Evolutionary conservation across 2,888 invertebrate genomes (phyloP).

Genomic region (Pimpla rufipes): DNA sequence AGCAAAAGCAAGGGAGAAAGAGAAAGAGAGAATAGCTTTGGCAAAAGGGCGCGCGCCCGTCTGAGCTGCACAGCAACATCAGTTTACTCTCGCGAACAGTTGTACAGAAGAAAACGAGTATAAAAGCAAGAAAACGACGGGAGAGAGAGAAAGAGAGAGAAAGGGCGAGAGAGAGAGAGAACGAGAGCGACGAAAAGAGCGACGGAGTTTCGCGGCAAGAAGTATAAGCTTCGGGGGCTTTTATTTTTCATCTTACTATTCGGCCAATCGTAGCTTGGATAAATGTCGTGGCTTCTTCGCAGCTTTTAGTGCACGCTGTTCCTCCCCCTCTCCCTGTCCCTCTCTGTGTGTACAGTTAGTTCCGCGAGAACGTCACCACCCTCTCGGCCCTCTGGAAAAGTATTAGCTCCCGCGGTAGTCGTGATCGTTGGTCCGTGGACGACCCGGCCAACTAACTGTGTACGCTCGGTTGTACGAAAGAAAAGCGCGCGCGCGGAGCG

Average conservation of each 20-base stretch:
- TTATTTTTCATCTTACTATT: constrained; percentile 60
- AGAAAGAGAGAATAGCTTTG: constrained; percentile 27
- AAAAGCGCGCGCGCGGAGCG: constrained; percentile 19
- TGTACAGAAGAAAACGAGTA: constrained; percentile 30
- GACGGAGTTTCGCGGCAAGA: constrained; percentile 48
- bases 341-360: constrained; percentile 17
- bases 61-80: constrained; percentile 26
- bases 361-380: constrained; percentile 28
- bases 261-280: constrained; percentile 60
- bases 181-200: constrained; percentile 14
- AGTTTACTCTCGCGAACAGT: constrained; percentile 48
- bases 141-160: background rate
- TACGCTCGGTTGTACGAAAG: constrained; percentile 36
- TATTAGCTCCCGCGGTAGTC: constrained; percentile 53
- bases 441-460: constrained; percentile 49
- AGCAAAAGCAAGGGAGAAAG: constrained; percentile 35
- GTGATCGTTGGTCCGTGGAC: constrained; percentile 62
- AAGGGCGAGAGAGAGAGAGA: background rate
- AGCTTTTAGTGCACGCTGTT: constrained; percentile 47
- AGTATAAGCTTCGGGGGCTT: constrained; percentile 38
- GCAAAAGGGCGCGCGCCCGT: constrained; percentile 43
- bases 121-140: constrained; percentile 41
- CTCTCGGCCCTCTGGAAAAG: constrained; percentile 50
- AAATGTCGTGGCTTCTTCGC: constrained; percentile 55
- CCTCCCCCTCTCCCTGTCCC: background rate